Base-by-base conservation (phyloP, 2,113 vertebrate species). In the Dasyprocta punctata region DNA sequence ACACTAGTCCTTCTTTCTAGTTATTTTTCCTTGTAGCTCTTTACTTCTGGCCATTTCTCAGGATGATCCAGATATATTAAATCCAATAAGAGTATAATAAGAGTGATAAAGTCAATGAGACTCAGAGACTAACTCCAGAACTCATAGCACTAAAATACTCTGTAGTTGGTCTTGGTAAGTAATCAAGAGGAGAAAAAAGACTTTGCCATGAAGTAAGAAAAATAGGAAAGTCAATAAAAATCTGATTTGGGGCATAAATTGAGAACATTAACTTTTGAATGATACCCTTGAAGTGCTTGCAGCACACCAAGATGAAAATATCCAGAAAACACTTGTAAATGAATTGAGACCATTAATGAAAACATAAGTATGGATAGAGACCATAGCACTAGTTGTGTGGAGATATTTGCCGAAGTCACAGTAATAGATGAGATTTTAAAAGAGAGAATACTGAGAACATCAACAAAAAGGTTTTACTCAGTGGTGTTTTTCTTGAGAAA, bases 401-500 rank as follows among this genome's bases (percentile, higher is more conserved):
- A 80, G 47, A 47, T 92, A 2, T 69, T 93, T 87, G 60, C 28
- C 73, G 44, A 94, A 63, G 6, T 10, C 22, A n/a, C 36, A 12
- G 19, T 94, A 92, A 83, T 52, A 65, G 58, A 28, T 73, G 73
- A 65, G 19, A 65, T 47, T 52, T 13, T 52, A 71, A 41, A 19
- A 86, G 10, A 78, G 22, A 8, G 44, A 75, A 26, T 58, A 94
- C 5, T 85, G 67, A 81, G 44, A 93, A 52, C 17, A 78, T 63
- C 17, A 63, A 36, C 3, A n/a, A 54, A 65, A 89, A 80, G 13
- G 2, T 85, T 89, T 82, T 67, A 33, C n/a, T 67, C 3, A 38
- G 47, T 65, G 30, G 3, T 28, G 13, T n/a, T 86, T 95, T 86
- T n/a, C 36, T 84, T 80, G 28, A 92, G 88, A 97, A 95, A 92